Base-by-base conservation (phyloP, 2,113 vertebrate species). In the Pholis gunnellus region DNA sequence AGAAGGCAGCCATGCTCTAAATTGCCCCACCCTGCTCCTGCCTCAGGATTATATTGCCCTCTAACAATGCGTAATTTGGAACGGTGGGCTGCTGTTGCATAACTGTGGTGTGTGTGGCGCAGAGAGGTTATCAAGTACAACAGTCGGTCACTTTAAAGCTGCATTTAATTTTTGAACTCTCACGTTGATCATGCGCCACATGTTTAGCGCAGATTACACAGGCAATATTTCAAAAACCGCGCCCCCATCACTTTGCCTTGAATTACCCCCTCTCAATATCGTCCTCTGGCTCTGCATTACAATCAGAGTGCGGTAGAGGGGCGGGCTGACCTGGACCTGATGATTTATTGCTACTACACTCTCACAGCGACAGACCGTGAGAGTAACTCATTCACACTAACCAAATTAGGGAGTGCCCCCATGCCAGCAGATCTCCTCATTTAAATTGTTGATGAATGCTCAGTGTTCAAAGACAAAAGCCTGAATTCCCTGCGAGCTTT, bases 51-150 rank as follows among this genome's bases (percentile, higher is more conserved):
- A 74, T 69, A 81, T 85, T 90, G 87, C 86, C 83, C 75, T 81
- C 66, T 88, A 91, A 89, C 89, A 90, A 87, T 89, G 87, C 84
- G 78, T 91, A 84, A 88, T 93, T 86, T 83, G 69, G 86, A 83
- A 57, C 76, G 79, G 75, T 1, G 42, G 46, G 73, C 76, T 77
- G 82, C 72, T 67, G 83, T 90, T 90, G 84, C 84, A 71, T 84
- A 88, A 88, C 84, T 87, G 81, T 81, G 77, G 73, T 79, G 38
- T 87, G 38, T 87, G 57, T 61, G 48, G 73, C 63, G 75, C 75
- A 87, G 78, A 61, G 81, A 72, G 88, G 83, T 84, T 66, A 86
- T 72, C 61, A 59, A 70, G 82, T 83, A 25, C 81, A 69, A 0
- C 38, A 60, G 81, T 63, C n/a, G 44, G 72, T 75, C 44, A 65